phyloP scores from a whole-genome alignment of 2,797 vertebrate species.

The Melanogrammus aeglefinus region DNA sequence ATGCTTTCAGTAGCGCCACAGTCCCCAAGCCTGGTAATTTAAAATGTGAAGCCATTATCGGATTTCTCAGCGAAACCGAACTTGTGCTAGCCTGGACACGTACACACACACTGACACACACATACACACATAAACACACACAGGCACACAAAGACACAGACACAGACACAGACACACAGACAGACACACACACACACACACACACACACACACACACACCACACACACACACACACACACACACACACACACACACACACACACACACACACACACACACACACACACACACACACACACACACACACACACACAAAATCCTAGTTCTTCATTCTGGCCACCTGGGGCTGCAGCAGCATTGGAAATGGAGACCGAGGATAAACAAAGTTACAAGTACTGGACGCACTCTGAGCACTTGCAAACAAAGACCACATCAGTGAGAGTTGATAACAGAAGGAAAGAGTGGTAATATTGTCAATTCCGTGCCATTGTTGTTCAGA shows the following conservation, averaged over 20 bases:
- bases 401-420: neutral
- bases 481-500: neutral
- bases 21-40: constrained; percentile 1
- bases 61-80: constrained; percentile 12
- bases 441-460: neutral
- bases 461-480: neutral
- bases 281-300: neutral
- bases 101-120: neutral
- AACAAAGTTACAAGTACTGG: neutral
- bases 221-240: neutral
- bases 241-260: neutral
- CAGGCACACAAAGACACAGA: no score
- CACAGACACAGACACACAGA: neutral
- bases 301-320: neutral
- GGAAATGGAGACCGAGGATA: neutral
- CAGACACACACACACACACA: neutral
- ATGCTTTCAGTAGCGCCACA: neutral
- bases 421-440: neutral
- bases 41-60: neutral
- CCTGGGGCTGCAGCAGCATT: constrained; percentile 1
- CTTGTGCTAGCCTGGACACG: constrained; percentile 5
- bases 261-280: neutral
- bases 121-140: neutral
- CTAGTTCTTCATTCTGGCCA: neutral
- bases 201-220: neutral